Percentiles rank a stretch among this genome's conserved stretches.
These are phyloP conservation scores for Synergus gifuensis DNA, from an alignment of 2,888 invertebrate species.

Conservation along the genomic window DNA sequence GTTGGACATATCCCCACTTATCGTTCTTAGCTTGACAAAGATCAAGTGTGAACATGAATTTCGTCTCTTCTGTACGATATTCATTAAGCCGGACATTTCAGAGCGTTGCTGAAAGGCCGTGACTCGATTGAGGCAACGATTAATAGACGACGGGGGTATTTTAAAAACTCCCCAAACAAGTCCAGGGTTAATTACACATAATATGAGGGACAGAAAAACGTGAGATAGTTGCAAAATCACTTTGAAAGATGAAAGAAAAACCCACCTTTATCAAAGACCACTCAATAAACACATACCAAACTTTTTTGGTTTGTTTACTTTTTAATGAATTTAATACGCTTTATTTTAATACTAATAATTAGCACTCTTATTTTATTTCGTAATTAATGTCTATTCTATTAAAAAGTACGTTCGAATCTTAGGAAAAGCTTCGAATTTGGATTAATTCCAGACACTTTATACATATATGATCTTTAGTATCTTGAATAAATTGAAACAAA, in stretches of 20 bases:
- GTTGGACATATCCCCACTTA: conserved; percentile 31
- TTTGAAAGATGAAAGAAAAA: background rate
- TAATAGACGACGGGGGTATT: background rate
- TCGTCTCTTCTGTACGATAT: background rate
- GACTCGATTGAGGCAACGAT: background rate
- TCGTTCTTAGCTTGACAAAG: conserved; percentile 20
- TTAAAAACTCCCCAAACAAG: background rate
- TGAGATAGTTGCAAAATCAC: background rate
- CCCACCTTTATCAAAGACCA: background rate
- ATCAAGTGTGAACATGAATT: conserved; percentile 37
- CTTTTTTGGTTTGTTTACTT: background rate
- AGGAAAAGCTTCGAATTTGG: too few species aligned
- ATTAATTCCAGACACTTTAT: too few species aligned
- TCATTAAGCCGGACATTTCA: background rate
- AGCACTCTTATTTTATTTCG: too few species aligned
- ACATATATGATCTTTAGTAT: too few species aligned
- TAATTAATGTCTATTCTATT: too few species aligned
- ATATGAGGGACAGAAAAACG: background rate
- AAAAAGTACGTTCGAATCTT: too few species aligned
- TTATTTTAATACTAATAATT: background rate
- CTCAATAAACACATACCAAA: background rate
- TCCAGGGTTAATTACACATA: background rate
- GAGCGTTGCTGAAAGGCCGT: background rate
- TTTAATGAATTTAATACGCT: background rate
- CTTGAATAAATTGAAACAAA: too few species aligned